Evolutionary conservation across 2,797 vertebrate genomes (phyloP).

Genomic region (Linurgus olivaceus): DNA sequence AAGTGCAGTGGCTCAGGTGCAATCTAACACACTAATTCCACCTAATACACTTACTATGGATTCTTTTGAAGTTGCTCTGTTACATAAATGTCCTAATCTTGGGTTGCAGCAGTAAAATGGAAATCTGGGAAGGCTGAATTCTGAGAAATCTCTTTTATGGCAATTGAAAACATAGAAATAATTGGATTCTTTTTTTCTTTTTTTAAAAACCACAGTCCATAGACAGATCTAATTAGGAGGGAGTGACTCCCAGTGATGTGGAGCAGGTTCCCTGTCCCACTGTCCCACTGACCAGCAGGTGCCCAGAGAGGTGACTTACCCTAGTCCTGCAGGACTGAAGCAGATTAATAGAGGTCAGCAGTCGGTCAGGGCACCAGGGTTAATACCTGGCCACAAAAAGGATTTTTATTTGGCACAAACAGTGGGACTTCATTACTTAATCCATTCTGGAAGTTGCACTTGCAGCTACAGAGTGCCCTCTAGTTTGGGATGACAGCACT

Average conservation of each 20-base stretch:
- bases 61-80: neutral
- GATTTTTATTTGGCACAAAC: slow-evolving; percentile 21
- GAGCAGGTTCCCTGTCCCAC: neutral
- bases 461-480: slow-evolving; percentile 17
- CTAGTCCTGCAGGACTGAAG: neutral
- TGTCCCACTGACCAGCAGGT: slow-evolving; percentile 32
- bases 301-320: neutral
- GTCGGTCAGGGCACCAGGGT: neutral
- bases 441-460: neutral
- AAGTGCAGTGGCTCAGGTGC: slow-evolving; percentile 6
- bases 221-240: neutral
- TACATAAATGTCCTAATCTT: slow-evolving; percentile 39
- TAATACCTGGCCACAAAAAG: slow-evolving; percentile 22
- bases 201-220: neutral
- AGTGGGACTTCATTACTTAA: neutral
- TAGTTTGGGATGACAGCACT: neutral
- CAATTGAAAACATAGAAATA: neutral
- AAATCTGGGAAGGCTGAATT: neutral
- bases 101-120: neutral
- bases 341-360: slow-evolving; percentile 37
- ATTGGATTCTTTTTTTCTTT: neutral
- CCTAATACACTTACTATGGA: slow-evolving; percentile 30
- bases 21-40: slow-evolving; percentile 55
- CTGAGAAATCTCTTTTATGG: neutral
- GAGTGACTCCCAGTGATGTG: neutral